Evolutionary conservation across 1,140 invertebrate genomes (phyloP).

Genomic region (Penaeus indicus): DNA sequence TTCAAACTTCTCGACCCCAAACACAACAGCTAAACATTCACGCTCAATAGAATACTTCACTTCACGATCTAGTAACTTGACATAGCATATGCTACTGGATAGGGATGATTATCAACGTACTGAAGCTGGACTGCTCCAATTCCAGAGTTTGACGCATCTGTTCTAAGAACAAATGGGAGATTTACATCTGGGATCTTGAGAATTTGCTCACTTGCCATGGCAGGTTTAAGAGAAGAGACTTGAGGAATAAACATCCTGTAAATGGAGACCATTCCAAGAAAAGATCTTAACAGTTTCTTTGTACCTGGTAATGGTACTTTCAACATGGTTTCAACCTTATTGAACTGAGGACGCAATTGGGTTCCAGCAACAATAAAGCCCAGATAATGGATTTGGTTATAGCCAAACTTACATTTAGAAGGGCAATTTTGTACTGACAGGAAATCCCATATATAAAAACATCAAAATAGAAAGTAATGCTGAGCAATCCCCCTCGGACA

Average conservation of each 20-base stretch:
- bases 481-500: not conserved
- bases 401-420: constrained; percentile 1
- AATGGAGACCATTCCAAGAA: not conserved
- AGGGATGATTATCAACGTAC: not conserved
- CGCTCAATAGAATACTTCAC: not conserved
- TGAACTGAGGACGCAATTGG: too few species aligned
- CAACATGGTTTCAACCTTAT: not conserved
- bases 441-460: not conserved
- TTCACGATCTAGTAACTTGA: not conserved
- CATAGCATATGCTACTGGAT: constrained; percentile 6
- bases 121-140: too few species aligned
- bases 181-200: too few species aligned
- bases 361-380: not conserved
- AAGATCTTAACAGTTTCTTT: not conserved
- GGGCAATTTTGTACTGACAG: not conserved
- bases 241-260: constrained; percentile 15
- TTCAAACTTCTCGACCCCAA: constrained; percentile 5
- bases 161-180: too few species aligned
- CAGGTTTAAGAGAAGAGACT: too few species aligned
- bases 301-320: too few species aligned
- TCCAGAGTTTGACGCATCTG: too few species aligned
- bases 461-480: constrained; percentile 1
- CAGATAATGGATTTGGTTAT: not conserved
- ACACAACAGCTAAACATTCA: constrained; percentile 2
- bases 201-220: too few species aligned